Conservation (phyloP, 2,113 vertebrate species). For the Peromyscus polionotus region DNA sequence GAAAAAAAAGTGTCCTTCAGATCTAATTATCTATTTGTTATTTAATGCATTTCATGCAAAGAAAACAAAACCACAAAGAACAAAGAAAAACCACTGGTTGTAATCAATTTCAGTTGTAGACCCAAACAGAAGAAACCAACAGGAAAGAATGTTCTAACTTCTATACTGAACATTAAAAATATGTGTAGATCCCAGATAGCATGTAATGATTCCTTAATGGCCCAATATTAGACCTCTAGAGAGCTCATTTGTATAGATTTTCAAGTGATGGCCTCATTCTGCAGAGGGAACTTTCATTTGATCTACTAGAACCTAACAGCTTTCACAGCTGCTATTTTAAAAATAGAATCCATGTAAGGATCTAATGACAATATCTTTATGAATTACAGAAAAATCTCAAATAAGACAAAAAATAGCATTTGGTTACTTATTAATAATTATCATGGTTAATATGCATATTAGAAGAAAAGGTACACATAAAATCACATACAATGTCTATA, state of each 20-base stretch:
- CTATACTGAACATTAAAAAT: background rate
- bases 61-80: background rate
- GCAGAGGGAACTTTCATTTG: background rate
- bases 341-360: background rate
- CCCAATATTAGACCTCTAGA: background rate
- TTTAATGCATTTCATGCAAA: background rate
- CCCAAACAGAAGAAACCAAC: background rate
- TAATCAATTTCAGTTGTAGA: background rate
- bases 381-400: background rate
- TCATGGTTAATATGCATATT: background rate
- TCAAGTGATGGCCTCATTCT: conserved; percentile 12
- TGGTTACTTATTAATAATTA: background rate
- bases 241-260: background rate
- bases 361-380: background rate
- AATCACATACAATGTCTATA: background rate
- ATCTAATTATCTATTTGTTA: background rate
- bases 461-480: background rate
- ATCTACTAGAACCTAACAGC: background rate
- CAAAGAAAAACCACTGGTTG: background rate
- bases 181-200: background rate
- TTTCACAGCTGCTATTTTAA: background rate
- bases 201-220: background rate
- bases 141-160: background rate
- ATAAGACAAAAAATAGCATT: background rate
- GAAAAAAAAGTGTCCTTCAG: background rate